Evolutionary conservation across 2,113 vertebrate genomes (phyloP), one percentile per base, ranked within the genome.

Genomic region (Hydrochoerus hydrochaeris): DNA sequence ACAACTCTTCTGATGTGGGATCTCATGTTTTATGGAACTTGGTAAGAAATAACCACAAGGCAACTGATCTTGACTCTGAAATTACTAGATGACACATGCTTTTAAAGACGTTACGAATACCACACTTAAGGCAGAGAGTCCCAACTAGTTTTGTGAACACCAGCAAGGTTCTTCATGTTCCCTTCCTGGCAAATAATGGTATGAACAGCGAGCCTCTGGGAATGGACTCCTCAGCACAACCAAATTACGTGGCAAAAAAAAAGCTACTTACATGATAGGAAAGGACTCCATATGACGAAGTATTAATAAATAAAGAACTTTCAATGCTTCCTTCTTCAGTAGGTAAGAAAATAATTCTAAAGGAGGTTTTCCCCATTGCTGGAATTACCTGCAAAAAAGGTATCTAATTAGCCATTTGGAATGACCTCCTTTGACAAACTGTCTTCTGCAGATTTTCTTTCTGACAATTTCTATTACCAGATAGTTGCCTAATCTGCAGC

Each of bases 241-340:
- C 44, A 49, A 78, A 78, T 30, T 49, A 30, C 0, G 4, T 17
- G 77, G 57, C 41, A 49, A 60, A 49, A 85, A 85, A 32, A 46
- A 90, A 38, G 14, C 69, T 63, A 97, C 97, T 98, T 96, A 99
- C 99, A 98, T 99, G 99, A 98, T 99, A 99, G 87, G 99, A 99
- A 98, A 99, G 98, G 93, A 99, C 96, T 98, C 99, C 99, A 75
- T 99, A 98, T 96, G 99, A 99, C 77, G 99, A 99, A 98, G 99
- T 99, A 99, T 99, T 99, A 99, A 99, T 99, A 99, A 99, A 99
- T 99, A 99, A 99, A 94, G 99, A 99, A 98, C 99, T 99, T 99
- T 99, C 99, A 98, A 99, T 98, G 98, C 96, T 99, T 98, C 99
- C 99, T 98, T 99, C 99, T 98, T 99, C 99, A 60, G 98, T 99